Conservation (phyloP, 2,113 vertebrate species). For the Leptocoma aspasia region DNA sequence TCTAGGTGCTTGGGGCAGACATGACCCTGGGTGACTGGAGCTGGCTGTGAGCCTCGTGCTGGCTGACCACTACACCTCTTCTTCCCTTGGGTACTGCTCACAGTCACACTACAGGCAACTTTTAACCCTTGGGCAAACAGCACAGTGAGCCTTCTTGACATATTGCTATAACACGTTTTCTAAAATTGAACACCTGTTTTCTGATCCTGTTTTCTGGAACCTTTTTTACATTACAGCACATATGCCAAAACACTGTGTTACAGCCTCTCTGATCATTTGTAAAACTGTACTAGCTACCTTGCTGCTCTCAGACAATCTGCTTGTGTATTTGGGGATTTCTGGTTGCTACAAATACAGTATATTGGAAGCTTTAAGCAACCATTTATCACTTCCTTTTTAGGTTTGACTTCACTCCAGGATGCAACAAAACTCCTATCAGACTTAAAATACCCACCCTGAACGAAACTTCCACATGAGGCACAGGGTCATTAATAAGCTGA, state of each 20-base stretch:
- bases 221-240: background rate
- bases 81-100: background rate
- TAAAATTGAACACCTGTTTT: background rate
- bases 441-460: background rate
- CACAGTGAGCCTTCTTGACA: background rate
- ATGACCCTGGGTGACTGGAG: background rate
- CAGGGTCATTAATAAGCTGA: background rate
- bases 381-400: background rate
- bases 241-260: background rate
- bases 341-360: background rate
- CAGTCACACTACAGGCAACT: background rate
- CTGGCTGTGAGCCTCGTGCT: background rate
- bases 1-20: background rate
- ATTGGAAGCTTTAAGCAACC: background rate
- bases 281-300: background rate
- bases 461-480: rapidly evolving
- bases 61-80: background rate
- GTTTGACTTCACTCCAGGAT: background rate
- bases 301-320: background rate
- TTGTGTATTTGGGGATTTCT: background rate
- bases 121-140: background rate
- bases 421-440: background rate
- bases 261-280: background rate
- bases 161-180: background rate
- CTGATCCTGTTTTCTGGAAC: background rate